Conservation (phyloP, 2,888 invertebrate genomes). For the Polyploca ridens region DNA sequence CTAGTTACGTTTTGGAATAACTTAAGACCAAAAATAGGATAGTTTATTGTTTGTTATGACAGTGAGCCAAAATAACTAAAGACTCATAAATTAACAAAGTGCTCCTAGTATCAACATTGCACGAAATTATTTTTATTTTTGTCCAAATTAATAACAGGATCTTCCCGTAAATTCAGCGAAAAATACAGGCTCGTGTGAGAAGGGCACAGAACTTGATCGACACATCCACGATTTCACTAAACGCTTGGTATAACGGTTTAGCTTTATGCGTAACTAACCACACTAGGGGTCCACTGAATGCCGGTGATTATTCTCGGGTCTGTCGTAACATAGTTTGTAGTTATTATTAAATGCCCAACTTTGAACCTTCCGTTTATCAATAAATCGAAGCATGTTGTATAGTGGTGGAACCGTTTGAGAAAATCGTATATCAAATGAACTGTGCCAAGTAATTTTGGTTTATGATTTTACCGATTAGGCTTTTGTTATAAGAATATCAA, state of each 20-base stretch:
- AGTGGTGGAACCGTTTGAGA: neutral
- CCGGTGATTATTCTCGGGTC: neutral
- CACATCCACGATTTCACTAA: slow-evolving; percentile 4
- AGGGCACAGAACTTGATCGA: neutral
- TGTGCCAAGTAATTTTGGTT: neutral
- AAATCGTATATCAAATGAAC: neutral
- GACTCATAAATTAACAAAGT: no score
- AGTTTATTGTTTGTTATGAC: no score
- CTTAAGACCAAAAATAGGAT: no score
- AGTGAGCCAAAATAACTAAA: no score
- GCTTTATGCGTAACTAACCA: slow-evolving; percentile 7
- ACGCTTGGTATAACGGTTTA: neutral
- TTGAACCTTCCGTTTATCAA: neutral
- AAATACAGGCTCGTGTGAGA: neutral
- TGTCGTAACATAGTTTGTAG: slow-evolving; percentile 2
- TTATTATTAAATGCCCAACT: neutral
- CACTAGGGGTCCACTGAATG: neutral
- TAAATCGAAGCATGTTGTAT: slow-evolving; percentile 16
- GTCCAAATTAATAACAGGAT: no score
- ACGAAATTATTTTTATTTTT: no score
- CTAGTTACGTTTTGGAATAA: no score
- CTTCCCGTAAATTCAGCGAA: neutral
- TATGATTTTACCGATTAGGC: no score
- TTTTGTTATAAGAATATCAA: no score
- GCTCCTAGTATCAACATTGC: no score